Conservation (phyloP, 2,888 invertebrate genomes). For the Lycia hirtaria region DNA sequence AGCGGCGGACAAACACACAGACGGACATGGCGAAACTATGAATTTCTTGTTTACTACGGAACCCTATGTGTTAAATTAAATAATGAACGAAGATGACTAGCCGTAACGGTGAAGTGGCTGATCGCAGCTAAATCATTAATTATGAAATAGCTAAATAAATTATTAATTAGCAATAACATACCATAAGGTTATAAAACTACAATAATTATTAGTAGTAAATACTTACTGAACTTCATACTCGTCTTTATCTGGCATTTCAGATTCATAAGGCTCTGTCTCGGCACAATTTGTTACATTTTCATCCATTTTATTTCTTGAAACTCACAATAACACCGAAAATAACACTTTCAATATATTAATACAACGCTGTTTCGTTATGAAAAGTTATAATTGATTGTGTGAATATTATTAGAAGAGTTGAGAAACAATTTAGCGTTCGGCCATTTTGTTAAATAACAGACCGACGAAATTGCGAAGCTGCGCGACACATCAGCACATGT, state of each 20-base stretch:
- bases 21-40: no score
- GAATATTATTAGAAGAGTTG: background rate
- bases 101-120: no score
- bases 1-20: no score
- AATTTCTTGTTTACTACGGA: no score
- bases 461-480: background rate
- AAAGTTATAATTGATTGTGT: background rate
- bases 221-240: background rate
- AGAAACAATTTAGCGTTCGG: background rate
- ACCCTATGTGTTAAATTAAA: no score
- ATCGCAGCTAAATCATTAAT: no score
- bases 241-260: background rate
- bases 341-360: background rate
- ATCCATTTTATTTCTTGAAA: slow-evolving; percentile 1
- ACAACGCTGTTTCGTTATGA: background rate
- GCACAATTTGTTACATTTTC: background rate
- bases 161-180: no score
- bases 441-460: background rate
- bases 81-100: no score
- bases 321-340: background rate
- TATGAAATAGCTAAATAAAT: no score
- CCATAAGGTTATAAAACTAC: background rate
- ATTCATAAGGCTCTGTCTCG: background rate
- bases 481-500: background rate
- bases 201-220: background rate